Base-by-base conservation (phyloP, 1,140 invertebrate genomes). In the Amphibalanus amphitrite region DNA sequence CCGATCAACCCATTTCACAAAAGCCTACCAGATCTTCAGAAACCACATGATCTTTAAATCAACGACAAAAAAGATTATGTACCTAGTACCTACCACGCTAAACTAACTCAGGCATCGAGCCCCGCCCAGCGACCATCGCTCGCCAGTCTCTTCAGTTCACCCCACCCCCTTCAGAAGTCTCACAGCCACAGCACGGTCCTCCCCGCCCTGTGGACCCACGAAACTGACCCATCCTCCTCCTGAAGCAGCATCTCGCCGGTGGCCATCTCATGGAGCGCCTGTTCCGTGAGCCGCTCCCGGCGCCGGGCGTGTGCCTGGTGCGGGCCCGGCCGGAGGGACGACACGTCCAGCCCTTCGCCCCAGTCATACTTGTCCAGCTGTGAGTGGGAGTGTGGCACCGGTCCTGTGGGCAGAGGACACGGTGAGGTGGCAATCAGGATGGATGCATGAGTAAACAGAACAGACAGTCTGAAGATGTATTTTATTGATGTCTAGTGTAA, bases 171-270 rank as follows among this genome's bases (percentile, higher is more conserved):
- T 15, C 47, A 59, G 47, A 59, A 13, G 25, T 13, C 13, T 59
- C n/a, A n/a, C n/a, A n/a, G n/a, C n/a, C n/a, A n/a, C n/a, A n/a
- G n/a, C n/a, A n/a, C n/a, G n/a, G n/a, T n/a, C n/a, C n/a, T n/a
- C n/a, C n/a, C n/a, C n/a, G n/a, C n/a, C n/a, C n/a, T n/a, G n/a
- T n/a, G n/a, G n/a, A 59, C 13, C 13, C 47, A 59, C 13, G 25
- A 13, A 3, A 67, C 65, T 28, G 65, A 67, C 65, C 65, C 65
- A 3, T n/a, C 8, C n/a, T 67, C 28, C 28, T 67, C 65, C 28
- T 67, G 65, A 1, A 67, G 65, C 65, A 67, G 65, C 65, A 67
- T 26, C 20, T 67, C 65, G 65, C 65, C 23, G 65, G 65, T 67
- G 65, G 28, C 65, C 65, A 67, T 67, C 28, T 67, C n/a, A 67